A percentile compares a stretch with the other conserved stretches of the same genome.
Conservation (phyloP, 1,140 invertebrate genomes). For the Drosophila suzukii region DNA sequence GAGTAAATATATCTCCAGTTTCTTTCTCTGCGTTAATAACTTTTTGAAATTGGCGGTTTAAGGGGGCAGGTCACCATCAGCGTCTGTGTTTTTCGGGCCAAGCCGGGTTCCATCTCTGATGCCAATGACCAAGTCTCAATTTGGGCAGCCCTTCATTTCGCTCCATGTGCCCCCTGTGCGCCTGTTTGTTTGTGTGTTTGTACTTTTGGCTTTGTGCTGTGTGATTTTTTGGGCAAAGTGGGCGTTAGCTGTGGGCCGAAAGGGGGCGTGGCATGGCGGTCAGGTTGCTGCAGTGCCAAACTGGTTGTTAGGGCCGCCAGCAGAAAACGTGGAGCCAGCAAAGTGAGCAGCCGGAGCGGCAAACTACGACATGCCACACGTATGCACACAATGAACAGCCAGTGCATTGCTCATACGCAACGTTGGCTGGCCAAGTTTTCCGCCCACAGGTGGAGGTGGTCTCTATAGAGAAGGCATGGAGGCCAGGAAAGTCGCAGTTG, state of each 20-base stretch:
- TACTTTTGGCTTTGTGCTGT: conserved; percentile 76
- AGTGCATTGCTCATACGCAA: conserved; percentile 76
- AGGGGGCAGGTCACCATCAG: not conserved
- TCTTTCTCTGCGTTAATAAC: not conserved
- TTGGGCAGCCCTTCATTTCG: conserved; percentile 30
- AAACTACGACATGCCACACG: conserved; percentile 42
- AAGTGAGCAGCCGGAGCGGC: conserved; percentile 61
- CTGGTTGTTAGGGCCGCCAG: conserved; percentile 60
- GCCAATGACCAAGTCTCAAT: conserved; percentile 45
- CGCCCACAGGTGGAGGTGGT: conserved; percentile 45
- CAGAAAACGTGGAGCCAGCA: conserved; percentile 49
- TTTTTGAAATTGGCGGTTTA: not conserved
- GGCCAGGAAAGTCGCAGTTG: conserved; percentile 32
- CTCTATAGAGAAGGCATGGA: conserved; percentile 11
- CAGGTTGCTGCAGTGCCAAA: conserved; percentile 62
- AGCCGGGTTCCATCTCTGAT: conserved; percentile 26
- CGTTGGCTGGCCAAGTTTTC: conserved; percentile 65
- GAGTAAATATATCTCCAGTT: not conserved
- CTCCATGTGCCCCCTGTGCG: conserved; percentile 21
- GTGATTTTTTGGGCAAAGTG: conserved; percentile 68
- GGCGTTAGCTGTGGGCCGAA: conserved; percentile 2
- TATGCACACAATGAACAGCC: conserved; percentile 53
- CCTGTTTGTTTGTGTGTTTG: conserved; percentile 55
- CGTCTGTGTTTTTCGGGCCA: not conserved
- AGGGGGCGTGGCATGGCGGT: conserved; percentile 37